Base-by-base conservation (phyloP, 2,888 invertebrate species). In the Oscheius sp. region DNA sequence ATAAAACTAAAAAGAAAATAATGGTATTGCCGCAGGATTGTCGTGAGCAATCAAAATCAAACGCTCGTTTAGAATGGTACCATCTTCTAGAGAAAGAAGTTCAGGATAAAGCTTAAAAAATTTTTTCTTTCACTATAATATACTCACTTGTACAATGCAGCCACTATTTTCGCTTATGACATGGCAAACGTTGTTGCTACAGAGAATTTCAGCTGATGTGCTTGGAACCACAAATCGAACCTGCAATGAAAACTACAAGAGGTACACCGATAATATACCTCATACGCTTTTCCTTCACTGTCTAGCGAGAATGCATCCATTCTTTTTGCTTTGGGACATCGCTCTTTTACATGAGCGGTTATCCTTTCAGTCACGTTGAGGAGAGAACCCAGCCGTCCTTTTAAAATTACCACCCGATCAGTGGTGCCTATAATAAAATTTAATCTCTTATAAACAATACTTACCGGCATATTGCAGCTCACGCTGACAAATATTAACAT, bases 311-410 rank as follows among this genome's bases (percentile, higher is more conserved):
- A 63, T 12, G 21, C 46, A 43, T 63, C 63, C 13, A 43, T 18
- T 13, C 63, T 18, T 2, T 63, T 63, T 16, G 63, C 63, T 16
- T 63, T 63, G 23, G 45, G 43, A 23, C 63, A 63, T n/a, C 63
- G 18, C 21, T 63, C 63, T 45, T 63, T 63, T 23, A 63, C 46
- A 21, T 63, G 63, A 9, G 43, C 18, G 21, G 63, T 45, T 7
- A 63, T 63, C 16, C 63, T 35, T 45, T 63, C 63, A 21, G 63
- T 63, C 12, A 63, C 63, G 21, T 46, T 63, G 45, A 63, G 63
- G 1, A 63, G 45, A 7, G 63, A 43, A 1, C 45, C 41, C 23
- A 63, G 21, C 1, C 63, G 43, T 25, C 63, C 63, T 45, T 63
- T 63, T 16, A 63, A 45, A 45, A 63, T 63, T 7, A 45, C 63